phyloP scores from a whole-genome alignment of 2,113 vertebrate species.

The Gadus chalcogrammus region DNA sequence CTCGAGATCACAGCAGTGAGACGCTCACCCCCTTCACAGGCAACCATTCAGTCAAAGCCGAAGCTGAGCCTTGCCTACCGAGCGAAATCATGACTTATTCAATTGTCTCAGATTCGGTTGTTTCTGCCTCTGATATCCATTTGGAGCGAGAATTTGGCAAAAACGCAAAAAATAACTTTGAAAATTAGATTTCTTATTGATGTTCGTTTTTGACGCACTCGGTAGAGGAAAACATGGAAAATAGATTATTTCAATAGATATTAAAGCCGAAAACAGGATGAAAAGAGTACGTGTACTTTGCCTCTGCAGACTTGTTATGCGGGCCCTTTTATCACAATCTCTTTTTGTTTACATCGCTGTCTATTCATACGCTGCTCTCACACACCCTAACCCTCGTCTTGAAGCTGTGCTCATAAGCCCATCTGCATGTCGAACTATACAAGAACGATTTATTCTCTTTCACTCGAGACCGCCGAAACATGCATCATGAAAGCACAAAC shows the following conservation, averaged over 20 bases:
- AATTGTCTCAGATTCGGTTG: conserved; percentile 41
- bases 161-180: conserved; percentile 39
- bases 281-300: conserved; percentile 46
- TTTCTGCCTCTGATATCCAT: conserved; percentile 26
- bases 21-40: conserved; percentile 28
- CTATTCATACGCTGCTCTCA: conserved; percentile 26
- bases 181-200: conserved; percentile 22
- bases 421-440: too few relatives aligned
- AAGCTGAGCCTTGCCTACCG: conserved; percentile 12
- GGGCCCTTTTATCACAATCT: background rate
- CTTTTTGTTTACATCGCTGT: conserved; percentile 19
- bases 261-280: conserved; percentile 37
- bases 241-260: conserved; percentile 61
- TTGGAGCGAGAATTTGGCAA: conserved; percentile 41
- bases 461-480: too few relatives aligned
- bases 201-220: conserved; percentile 14
- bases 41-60: conserved; percentile 42
- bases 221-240: conserved; percentile 26
- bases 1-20: conserved; percentile 53
- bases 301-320: conserved; percentile 37
- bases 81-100: conserved; percentile 46
- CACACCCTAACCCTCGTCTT: conserved; percentile 18
- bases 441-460: too few relatives aligned
- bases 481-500: too few relatives aligned
- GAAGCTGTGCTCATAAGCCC: too few relatives aligned